Conservation (phyloP, 2,113 vertebrate species). For the Furnarius figulus region DNA sequence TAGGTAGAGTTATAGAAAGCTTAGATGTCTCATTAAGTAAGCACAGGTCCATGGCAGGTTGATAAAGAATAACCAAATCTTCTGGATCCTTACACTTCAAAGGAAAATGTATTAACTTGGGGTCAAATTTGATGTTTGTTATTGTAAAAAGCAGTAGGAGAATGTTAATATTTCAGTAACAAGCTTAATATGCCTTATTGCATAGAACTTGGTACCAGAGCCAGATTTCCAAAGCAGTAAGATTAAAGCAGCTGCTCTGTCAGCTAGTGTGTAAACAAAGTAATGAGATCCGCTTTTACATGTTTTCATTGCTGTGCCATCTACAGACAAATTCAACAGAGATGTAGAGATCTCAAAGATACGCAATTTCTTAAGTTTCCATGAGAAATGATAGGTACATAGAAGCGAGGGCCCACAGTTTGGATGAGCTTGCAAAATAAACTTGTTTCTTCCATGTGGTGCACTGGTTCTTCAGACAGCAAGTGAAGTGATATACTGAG, state of each 20-base stretch:
- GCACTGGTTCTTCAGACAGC: not conserved
- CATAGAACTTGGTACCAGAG: not conserved
- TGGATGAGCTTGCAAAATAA: not conserved
- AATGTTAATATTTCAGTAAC: not conserved
- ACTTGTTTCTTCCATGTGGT: not conserved
- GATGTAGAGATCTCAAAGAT: not conserved
- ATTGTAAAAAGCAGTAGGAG: not conserved
- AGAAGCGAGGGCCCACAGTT: not conserved
- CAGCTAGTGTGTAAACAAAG: not conserved
- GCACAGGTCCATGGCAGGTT: not conserved
- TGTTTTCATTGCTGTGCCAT: not conserved
- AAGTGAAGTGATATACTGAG: not conserved
- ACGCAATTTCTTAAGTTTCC: not conserved
- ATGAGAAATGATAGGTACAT: not conserved
- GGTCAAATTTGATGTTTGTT: not conserved
- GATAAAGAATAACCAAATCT: not conserved
- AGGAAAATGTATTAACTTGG: not conserved
- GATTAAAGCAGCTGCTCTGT: not conserved
- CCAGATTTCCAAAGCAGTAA: not conserved
- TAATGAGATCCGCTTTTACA: not conserved
- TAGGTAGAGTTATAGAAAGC: not conserved
- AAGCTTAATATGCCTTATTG: not conserved
- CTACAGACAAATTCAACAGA: not conserved
- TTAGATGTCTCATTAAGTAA: not conserved
- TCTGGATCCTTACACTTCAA: not conserved